These are phyloP conservation scores for Carterocephalus palaemon DNA, from an alignment of 2,888 invertebrate species.

Conservation along the genomic window DNA sequence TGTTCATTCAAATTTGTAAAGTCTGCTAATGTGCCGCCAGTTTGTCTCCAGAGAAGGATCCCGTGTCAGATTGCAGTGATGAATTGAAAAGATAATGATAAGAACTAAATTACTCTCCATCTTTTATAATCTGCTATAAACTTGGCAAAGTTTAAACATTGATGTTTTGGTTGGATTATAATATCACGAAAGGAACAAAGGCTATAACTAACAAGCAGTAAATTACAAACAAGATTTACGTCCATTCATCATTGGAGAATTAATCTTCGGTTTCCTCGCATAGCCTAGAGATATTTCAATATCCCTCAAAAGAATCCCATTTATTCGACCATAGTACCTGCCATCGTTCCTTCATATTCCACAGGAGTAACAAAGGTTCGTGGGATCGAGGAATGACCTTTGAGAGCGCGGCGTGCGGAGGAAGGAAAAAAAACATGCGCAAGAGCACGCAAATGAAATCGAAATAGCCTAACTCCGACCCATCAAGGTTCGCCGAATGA, in stretches of 20 bases:
- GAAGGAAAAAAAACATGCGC: slow-evolving; percentile 61
- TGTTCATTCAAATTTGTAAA: no score
- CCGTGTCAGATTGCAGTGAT: no score
- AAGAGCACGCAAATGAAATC: slow-evolving; percentile 78
- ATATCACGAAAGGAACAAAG: slow-evolving; percentile 45
- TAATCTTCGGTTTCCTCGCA: slow-evolving; percentile 55
- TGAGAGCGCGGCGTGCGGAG: slow-evolving; percentile 47
- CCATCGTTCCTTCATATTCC: slow-evolving; percentile 67
- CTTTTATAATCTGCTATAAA: no score
- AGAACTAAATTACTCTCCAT: no score
- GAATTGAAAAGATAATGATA: no score
- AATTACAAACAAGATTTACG: slow-evolving; percentile 66
- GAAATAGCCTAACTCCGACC: slow-evolving; percentile 61
- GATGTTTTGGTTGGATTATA: no score
- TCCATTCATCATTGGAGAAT: slow-evolving; percentile 66
- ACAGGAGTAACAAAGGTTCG: slow-evolving; percentile 37
- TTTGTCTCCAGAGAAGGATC: no score
- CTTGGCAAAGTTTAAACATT: no score
- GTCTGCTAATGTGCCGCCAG: no score
- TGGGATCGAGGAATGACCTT: slow-evolving; percentile 53
- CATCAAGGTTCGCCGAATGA: slow-evolving; percentile 37
- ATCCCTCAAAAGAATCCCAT: slow-evolving; percentile 69
- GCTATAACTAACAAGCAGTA: slow-evolving; percentile 59
- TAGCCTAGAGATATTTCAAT: slow-evolving; percentile 72
- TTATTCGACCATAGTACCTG: slow-evolving; percentile 55